Conservation (phyloP, 2,113 vertebrate species). For the Cisticola juncidis region DNA sequence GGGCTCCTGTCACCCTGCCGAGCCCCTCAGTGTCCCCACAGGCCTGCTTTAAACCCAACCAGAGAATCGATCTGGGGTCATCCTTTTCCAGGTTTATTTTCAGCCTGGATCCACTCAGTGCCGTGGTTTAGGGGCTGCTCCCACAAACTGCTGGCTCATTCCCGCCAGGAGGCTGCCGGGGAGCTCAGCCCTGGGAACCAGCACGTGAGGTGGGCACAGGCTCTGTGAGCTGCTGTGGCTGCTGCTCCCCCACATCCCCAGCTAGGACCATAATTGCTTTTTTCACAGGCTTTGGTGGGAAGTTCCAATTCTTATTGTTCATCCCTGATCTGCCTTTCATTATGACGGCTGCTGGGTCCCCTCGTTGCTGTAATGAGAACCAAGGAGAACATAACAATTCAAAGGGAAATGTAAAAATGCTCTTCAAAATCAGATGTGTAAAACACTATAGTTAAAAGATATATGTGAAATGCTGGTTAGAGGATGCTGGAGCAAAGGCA, state of each 20-base stretch:
- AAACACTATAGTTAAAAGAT: not conserved
- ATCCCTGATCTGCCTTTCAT: constrained; percentile 53
- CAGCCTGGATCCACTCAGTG: not conserved
- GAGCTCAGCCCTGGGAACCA: constrained; percentile 16
- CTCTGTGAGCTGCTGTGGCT: not conserved
- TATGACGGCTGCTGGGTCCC: constrained; percentile 21
- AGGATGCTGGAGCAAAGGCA: constrained; percentile 11
- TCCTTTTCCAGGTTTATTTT: not conserved
- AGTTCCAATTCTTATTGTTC: constrained; percentile 50
- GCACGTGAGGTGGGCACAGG: not conserved
- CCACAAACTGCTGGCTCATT: not conserved
- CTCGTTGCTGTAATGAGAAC: constrained; percentile 32
- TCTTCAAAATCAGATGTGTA: constrained; percentile 40
- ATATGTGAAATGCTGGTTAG: not conserved
- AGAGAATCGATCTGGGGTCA: not conserved
- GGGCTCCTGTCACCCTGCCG: not conserved
- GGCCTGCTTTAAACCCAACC: not conserved
- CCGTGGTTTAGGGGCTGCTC: fast-evolving
- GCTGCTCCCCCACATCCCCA: not conserved
- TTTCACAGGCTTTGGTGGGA: constrained; percentile 39
- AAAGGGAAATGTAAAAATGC: constrained; percentile 47
- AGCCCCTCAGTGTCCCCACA: not conserved
- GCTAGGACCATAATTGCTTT: not conserved
- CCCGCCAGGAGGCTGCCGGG: not conserved
- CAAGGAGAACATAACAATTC: constrained; percentile 42